phyloP scores from a whole-genome alignment of 2,113 vertebrate genomes.

The Cyanoliseus patagonus region DNA sequence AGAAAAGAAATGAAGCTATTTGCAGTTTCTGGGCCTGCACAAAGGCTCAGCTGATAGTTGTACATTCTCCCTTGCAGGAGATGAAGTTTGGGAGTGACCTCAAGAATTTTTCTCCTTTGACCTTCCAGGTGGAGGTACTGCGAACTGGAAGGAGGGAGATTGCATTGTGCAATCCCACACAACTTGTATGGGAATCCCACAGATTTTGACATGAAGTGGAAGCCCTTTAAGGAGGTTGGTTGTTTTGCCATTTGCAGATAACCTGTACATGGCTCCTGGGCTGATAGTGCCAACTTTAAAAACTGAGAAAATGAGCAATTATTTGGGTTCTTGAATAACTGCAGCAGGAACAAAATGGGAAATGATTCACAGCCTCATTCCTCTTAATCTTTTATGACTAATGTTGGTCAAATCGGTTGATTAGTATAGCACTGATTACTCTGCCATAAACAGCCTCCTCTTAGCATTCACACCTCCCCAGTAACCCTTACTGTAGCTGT shows the following conservation, averaged over 20 bases:
- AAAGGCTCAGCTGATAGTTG: constrained; percentile 40
- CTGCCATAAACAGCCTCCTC: background rate
- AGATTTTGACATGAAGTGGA: background rate
- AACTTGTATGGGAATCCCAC: background rate
- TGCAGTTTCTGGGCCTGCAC: constrained; percentile 68
- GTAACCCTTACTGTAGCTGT: background rate
- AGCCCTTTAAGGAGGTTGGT: background rate
- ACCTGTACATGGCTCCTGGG: background rate
- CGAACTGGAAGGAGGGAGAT: background rate
- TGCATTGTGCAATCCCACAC: background rate
- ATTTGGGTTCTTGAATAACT: background rate
- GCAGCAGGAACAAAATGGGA: background rate
- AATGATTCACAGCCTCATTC: background rate
- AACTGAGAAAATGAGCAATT: background rate
- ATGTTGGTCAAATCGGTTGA: background rate
- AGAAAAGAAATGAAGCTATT: constrained; percentile 60
- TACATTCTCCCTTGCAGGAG: background rate
- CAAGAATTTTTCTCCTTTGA: constrained; percentile 17
- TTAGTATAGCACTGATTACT: background rate
- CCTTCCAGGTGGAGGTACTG: background rate
- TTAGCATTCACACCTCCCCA: background rate
- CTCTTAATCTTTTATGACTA: background rate
- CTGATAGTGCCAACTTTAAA: background rate
- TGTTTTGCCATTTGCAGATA: background rate
- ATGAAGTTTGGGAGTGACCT: constrained; percentile 16